phyloP scores from a whole-genome alignment of 2,888 invertebrate genomes.

The Ommatoiulus sabulosus region DNA sequence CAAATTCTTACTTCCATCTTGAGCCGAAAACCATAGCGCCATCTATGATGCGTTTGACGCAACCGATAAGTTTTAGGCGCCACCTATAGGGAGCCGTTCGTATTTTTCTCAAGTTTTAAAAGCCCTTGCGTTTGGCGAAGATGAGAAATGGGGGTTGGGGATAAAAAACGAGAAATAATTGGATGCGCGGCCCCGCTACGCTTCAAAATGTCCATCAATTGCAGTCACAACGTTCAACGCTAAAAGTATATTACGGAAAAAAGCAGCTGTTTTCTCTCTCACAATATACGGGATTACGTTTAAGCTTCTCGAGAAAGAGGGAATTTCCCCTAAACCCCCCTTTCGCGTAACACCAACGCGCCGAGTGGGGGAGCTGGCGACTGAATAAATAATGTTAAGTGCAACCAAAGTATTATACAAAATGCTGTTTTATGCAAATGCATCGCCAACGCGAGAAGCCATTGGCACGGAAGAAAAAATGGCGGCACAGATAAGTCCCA shows the following conservation, averaged over 20 bases:
- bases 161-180: not conserved
- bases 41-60: too few species aligned
- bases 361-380: not conserved
- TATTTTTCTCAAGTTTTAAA: not conserved
- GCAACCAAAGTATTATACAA: too few species aligned
- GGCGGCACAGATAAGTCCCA: too few species aligned
- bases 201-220: too few species aligned
- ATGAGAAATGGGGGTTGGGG: too few species aligned
- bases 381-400: too few species aligned
- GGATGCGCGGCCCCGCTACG: not conserved
- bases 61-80: not conserved
- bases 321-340: not conserved
- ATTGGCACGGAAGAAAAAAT: too few species aligned
- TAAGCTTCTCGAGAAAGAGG: not conserved
- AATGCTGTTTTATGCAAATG: too few species aligned
- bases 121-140: not conserved
- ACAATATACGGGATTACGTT: not conserved
- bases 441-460: too few species aligned
- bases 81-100: not conserved
- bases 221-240: not conserved
- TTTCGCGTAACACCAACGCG: too few species aligned
- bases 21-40: too few species aligned
- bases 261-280: not conserved
- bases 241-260: not conserved
- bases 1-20: too few species aligned